Conservation (phyloP, 2,797 vertebrate genomes). For the Tachyglossus aculeatus region DNA sequence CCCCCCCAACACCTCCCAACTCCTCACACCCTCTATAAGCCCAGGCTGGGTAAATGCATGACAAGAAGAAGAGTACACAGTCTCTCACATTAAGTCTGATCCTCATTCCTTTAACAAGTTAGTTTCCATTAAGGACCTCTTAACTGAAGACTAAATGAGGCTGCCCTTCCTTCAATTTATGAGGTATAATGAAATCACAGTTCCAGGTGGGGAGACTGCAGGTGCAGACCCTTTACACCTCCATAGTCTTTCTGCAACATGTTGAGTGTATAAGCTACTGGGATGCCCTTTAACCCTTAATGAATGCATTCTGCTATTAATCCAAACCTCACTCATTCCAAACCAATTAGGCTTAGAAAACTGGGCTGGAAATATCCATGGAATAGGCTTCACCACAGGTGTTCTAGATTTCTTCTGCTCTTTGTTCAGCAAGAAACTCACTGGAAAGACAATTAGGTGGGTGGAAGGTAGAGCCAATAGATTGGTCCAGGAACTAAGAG, state of each 20-base stretch:
- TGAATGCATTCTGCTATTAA: slow-evolving; percentile 48
- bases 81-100: neutral
- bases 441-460: neutral
- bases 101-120: slow-evolving; percentile 42
- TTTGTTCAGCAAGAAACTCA: neutral
- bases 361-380: slow-evolving; percentile 29
- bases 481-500: no score
- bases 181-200: slow-evolving; percentile 57
- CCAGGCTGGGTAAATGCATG: neutral
- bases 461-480: no score
- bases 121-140: slow-evolving; percentile 44
- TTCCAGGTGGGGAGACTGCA: slow-evolving; percentile 48
- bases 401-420: neutral
- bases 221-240: slow-evolving; percentile 10
- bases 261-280: slow-evolving; percentile 49
- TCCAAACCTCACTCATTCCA: slow-evolving; percentile 44
- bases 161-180: slow-evolving; percentile 53
- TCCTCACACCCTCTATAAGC: neutral
- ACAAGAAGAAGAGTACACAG: slow-evolving; percentile 27
- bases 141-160: slow-evolving; percentile 48
- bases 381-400: neutral
- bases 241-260: slow-evolving; percentile 44
- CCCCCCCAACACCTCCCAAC: neutral
- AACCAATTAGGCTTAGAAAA: slow-evolving; percentile 53
- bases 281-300: slow-evolving; percentile 24